phyloP scores from a whole-genome alignment of 1,140 invertebrate species.

The Camponotus floridanus region DNA sequence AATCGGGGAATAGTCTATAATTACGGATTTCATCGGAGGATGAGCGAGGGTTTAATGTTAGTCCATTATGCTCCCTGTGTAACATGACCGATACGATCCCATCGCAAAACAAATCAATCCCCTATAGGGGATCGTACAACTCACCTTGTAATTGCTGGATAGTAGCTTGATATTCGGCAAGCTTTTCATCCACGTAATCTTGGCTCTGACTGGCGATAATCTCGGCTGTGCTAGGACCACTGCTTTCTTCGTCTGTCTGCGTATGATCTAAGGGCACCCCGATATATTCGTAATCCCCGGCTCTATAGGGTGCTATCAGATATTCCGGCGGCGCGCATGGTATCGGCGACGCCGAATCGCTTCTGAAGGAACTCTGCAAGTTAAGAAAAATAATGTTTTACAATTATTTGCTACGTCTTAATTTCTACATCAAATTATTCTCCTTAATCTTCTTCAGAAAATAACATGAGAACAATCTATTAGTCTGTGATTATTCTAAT shows the following conservation, averaged over 20 bases:
- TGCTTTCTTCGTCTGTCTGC: slow-evolving; percentile 90
- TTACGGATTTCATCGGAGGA: slow-evolving; percentile 27
- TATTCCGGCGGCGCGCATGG: slow-evolving; percentile 88
- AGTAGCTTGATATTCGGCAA: slow-evolving; percentile 96
- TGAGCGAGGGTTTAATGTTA: slow-evolving; percentile 25
- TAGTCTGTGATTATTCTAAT: background rate
- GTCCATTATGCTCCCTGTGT: background rate
- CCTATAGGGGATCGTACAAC: slow-evolving; percentile 74
- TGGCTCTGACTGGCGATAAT: slow-evolving; percentile 97
- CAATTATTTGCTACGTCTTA: background rate
- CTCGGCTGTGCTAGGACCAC: slow-evolving; percentile 94
- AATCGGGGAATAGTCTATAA: slow-evolving; percentile 6
- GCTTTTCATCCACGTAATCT: slow-evolving; percentile 97
- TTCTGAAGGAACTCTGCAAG: slow-evolving; percentile 77
- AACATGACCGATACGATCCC: slow-evolving; percentile 31
- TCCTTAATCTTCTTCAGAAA: no score
- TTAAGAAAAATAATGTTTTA: background rate
- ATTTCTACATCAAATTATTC: background rate
- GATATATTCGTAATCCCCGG: slow-evolving; percentile 88
- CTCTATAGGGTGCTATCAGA: slow-evolving; percentile 88
- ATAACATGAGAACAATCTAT: background rate
- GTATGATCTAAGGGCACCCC: slow-evolving; percentile 90
- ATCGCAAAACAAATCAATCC: slow-evolving; percentile 58
- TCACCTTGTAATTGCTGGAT: slow-evolving; percentile 96
- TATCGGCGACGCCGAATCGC: slow-evolving; percentile 85